These are phyloP conservation scores for Lytechinus variegatus DNA, from an alignment of 35 echinoderm and acorn worm species.

Conservation along the genomic window DNA sequence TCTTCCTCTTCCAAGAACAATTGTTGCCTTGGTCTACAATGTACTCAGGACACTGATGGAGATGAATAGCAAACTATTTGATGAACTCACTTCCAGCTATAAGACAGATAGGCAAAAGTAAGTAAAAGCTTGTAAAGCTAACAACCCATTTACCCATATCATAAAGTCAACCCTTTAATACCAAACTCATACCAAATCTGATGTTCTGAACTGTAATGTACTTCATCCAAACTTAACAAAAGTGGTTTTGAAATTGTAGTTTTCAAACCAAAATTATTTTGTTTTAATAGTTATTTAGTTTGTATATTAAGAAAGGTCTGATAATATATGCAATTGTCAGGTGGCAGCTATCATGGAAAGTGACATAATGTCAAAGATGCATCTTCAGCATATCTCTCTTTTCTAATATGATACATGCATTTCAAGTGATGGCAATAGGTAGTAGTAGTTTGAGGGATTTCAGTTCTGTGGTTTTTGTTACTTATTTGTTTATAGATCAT, in stretches of 20 bases:
- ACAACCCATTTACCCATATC: not conserved
- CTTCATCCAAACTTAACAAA: not conserved
- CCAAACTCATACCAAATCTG: not conserved
- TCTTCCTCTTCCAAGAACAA: constrained; percentile 79
- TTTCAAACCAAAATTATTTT: too few species aligned
- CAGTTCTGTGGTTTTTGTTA: too few species aligned
- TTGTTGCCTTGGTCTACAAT: constrained; percentile 99
- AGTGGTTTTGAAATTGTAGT: not conserved
- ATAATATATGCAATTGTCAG: not conserved
- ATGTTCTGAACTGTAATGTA: not conserved
- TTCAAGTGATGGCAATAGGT: too few species aligned
- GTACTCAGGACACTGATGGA: constrained; percentile 99
- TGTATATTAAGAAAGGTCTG: too few species aligned
- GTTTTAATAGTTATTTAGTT: too few species aligned
- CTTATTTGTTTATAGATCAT: too few species aligned
- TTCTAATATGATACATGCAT: too few species aligned
- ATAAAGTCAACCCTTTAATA: not conserved
- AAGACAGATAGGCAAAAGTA: constrained; percentile 99
- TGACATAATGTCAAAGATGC: too few species aligned
- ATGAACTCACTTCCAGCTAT: constrained; percentile 97
- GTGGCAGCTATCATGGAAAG: too few species aligned
- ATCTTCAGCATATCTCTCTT: too few species aligned
- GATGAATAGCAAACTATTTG: constrained; percentile 98
- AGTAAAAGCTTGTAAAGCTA: constrained; percentile 18
- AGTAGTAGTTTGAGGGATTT: too few species aligned